Evolutionary conservation across 2,888 invertebrate genomes (phyloP).

Genomic region (Hecatera dysodea): DNA sequence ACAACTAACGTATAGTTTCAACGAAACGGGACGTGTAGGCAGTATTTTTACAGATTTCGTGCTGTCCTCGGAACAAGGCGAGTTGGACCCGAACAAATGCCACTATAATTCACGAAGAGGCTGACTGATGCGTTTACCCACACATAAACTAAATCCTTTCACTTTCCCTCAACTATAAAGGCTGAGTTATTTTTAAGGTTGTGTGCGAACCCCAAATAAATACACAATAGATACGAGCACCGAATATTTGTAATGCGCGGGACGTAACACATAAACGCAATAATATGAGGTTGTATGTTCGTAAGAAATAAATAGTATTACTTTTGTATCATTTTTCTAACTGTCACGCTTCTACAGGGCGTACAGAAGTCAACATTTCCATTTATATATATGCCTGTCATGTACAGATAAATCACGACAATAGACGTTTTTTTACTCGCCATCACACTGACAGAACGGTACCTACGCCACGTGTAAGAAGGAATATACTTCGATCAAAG

Average conservation of each 20-base stretch:
- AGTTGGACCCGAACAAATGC: conserved; percentile 69
- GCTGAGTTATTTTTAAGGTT: conserved; percentile 72
- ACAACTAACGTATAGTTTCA: conserved; percentile 39
- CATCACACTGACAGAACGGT: conserved; percentile 34
- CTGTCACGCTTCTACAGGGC: conserved; percentile 32
- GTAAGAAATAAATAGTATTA: conserved; percentile 52
- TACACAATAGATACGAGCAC: conserved; percentile 59
- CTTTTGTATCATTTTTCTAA: conserved; percentile 59
- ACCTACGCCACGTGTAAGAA: not conserved
- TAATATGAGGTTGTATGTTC: conserved; percentile 45
- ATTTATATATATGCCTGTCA: conserved; percentile 57
- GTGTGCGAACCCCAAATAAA: conserved; percentile 60
- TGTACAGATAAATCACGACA: conserved; percentile 53
- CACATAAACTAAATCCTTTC: conserved; percentile 76
- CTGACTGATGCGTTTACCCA: conserved; percentile 77
- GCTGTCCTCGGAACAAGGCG: conserved; percentile 38
- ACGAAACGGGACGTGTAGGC: conserved; percentile 25
- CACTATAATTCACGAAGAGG: conserved; percentile 76
- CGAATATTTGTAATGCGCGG: conserved; percentile 62
- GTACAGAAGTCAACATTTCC: conserved; percentile 54
- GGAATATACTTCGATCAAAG: conserved; percentile 7
- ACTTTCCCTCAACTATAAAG: conserved; percentile 73
- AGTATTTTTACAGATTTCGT: conserved; percentile 55
- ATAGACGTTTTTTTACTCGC: conserved; percentile 36
- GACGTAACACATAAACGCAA: conserved; percentile 63